Conservation (phyloP, 2,888 invertebrate species). For the Trichopria drosophilae region DNA sequence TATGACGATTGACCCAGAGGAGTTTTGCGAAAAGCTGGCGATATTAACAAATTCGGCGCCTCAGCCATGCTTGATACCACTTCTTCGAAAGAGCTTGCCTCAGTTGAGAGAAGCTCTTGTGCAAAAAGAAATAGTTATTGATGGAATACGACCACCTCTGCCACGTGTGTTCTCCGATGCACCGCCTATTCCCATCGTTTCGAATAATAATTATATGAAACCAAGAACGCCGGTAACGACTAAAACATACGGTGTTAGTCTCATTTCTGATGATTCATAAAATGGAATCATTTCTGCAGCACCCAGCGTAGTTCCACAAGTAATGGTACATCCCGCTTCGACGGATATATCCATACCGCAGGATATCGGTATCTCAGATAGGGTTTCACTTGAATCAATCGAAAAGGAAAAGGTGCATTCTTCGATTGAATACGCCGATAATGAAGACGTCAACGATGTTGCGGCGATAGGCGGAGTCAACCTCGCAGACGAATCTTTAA, state of each 20-base stretch:
- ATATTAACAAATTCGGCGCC: constrained; percentile 94
- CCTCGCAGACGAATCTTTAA: constrained; percentile 91
- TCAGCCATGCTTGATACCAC: constrained; percentile 97
- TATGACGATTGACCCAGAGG: constrained; percentile 92
- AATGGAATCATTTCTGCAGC: constrained; percentile 34
- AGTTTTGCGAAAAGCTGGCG: constrained; percentile 94
- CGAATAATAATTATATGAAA: constrained; percentile 61
- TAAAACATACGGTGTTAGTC: constrained; percentile 20
- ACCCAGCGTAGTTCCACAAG: constrained; percentile 62
- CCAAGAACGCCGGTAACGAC: constrained; percentile 58
- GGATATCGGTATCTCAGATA: constrained; percentile 64
- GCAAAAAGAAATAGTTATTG: constrained; percentile 87
- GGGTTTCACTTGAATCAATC: constrained; percentile 63
- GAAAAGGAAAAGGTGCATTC: constrained; percentile 72
- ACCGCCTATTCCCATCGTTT: constrained; percentile 53
- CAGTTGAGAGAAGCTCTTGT: constrained; percentile 87
- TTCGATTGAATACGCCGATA: constrained; percentile 67
- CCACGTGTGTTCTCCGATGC: constrained; percentile 67
- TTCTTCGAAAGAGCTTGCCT: constrained; percentile 96
- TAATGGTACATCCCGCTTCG: constrained; percentile 62
- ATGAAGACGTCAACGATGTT: constrained; percentile 97
- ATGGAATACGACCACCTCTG: constrained; percentile 91
- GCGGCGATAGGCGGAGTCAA: constrained; percentile 99
- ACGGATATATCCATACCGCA: constrained; percentile 59
- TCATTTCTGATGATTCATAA: constrained; percentile 25